These are phyloP conservation scores for Carcina quercana DNA, from an alignment of 2,888 invertebrate genomes.

Conservation along the genomic window DNA sequence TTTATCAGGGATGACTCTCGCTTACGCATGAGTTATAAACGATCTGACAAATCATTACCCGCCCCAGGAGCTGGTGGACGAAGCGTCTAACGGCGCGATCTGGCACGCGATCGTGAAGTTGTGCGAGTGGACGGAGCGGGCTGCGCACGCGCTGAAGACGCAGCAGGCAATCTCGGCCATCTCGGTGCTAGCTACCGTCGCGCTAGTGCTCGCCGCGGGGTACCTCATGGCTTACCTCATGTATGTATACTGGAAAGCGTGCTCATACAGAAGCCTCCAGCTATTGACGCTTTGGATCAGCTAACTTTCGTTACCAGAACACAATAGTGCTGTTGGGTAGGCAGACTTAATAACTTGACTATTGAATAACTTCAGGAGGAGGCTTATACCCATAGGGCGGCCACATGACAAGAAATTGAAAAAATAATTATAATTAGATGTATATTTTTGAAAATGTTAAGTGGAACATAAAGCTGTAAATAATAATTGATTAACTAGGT, in stretches of 20 bases:
- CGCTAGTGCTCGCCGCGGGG: constrained; percentile 81
- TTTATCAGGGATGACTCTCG: no score
- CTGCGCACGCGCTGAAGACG: constrained; percentile 81
- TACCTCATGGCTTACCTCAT: constrained; percentile 87
- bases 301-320: not conserved
- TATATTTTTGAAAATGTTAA: no score
- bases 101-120: constrained; percentile 80
- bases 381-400: no score
- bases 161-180: constrained; percentile 87
- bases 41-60: no score
- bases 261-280: no score
- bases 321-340: no score
- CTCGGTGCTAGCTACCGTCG: constrained; percentile 84
- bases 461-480: no score
- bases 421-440: no score
- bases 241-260: no score
- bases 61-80: constrained; percentile 83
- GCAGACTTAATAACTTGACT: not conserved
- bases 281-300: constrained; percentile 38
- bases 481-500: no score
- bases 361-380: not conserved
- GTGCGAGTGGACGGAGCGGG: constrained; percentile 80
- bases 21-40: no score
- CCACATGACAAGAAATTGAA: no score
- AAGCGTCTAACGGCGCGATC: constrained; percentile 82